These are phyloP conservation scores for Pluvianellus socialis DNA, from an alignment of 2,113 vertebrate genomes.

Conservation along the genomic window DNA sequence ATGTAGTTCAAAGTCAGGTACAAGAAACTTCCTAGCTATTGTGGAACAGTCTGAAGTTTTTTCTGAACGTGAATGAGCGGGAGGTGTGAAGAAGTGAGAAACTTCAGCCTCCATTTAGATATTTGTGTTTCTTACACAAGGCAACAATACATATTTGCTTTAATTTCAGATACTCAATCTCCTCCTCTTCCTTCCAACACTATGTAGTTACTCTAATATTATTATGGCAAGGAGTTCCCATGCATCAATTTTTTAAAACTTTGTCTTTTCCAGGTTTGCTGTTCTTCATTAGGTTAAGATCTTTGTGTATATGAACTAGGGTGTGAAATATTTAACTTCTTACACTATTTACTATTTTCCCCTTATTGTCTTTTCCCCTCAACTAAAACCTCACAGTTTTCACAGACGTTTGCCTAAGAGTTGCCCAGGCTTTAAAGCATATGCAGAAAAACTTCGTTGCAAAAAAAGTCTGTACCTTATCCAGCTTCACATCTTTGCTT, in stretches of 20 bases:
- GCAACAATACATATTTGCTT: background rate
- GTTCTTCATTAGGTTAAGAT: background rate
- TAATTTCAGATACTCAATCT: background rate
- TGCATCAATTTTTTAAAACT: accelerated
- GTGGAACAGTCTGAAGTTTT: background rate
- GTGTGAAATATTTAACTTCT: background rate
- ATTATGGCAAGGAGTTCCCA: background rate
- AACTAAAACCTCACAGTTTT: background rate
- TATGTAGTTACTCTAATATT: background rate
- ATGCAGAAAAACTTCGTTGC: background rate
- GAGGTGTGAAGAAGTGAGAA: background rate
- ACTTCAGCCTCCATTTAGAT: background rate
- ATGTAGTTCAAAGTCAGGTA: background rate
- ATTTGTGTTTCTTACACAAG: background rate
- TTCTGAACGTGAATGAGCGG: background rate
- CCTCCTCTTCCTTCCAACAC: background rate
- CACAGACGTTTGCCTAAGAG: background rate
- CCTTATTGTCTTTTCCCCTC: background rate
- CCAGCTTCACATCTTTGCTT: background rate
- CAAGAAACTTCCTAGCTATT: background rate
- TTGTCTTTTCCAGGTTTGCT: background rate
- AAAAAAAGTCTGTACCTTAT: background rate
- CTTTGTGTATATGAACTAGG: background rate
- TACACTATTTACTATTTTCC: background rate
- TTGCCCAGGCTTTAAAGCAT: background rate